phyloP scores from a whole-genome alignment of 2,113 vertebrate genomes.

The Nerophis ophidion region DNA sequence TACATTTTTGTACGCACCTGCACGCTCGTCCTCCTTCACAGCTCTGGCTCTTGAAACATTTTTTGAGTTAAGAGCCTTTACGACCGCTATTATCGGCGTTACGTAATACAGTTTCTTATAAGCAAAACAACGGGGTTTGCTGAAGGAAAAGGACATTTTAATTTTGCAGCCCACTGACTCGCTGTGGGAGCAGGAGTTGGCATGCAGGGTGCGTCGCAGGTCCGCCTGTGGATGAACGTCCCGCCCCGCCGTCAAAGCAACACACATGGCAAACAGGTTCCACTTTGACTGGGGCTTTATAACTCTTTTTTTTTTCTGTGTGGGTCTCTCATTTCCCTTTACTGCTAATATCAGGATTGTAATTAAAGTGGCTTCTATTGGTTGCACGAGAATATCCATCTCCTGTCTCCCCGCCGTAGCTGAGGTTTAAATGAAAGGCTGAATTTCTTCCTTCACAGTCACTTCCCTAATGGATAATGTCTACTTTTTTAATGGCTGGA shows the following conservation, averaged over 20 bases:
- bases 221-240: conserved; percentile 25
- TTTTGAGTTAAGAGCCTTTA: conserved; percentile 55
- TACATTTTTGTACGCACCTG: conserved; percentile 21
- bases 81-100: conserved; percentile 57
- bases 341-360: conserved; percentile 57
- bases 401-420: conserved; percentile 46
- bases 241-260: not conserved
- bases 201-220: conserved; percentile 35
- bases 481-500: conserved; percentile 27
- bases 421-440: conserved; percentile 61
- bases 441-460: conserved; percentile 43
- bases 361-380: conserved; percentile 63
- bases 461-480: conserved; percentile 56
- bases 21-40: conserved; percentile 24
- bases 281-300: conserved; percentile 23
- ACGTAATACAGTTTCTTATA: conserved; percentile 52
- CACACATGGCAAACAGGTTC: conserved; percentile 15
- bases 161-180: conserved; percentile 75
- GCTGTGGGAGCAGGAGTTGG: conserved; percentile 49
- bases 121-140: conserved; percentile 60
- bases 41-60: conserved; percentile 39
- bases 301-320: conserved; percentile 1
- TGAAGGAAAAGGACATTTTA: conserved; percentile 63
- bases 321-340: conserved; percentile 30
- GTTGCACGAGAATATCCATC: conserved; percentile 62